Evolutionary conservation across 2,888 invertebrate species (phyloP).

Genomic region (Biston betularia): DNA sequence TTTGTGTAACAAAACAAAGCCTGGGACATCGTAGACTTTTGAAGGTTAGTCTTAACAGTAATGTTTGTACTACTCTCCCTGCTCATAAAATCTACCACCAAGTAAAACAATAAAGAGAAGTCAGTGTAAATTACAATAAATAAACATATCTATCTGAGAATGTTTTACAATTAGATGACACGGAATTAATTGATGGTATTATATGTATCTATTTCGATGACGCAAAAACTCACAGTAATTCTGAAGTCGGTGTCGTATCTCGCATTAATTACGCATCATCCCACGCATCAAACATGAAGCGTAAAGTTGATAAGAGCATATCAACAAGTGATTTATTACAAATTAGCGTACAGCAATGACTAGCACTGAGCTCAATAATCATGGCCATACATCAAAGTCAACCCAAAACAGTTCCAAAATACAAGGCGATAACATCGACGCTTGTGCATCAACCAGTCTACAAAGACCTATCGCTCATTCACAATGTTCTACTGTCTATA

Average conservation of each 20-base stretch:
- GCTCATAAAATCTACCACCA: too few relatives aligned
- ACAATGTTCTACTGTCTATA: slow-evolving; percentile 1
- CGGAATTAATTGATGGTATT: not conserved
- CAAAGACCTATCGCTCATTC: not conserved
- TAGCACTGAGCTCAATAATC: not conserved
- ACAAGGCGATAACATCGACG: not conserved
- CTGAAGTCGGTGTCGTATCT: not conserved
- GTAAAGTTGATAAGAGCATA: not conserved
- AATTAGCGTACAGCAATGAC: not conserved
- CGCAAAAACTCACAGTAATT: not conserved
- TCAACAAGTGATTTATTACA: not conserved
- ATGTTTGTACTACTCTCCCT: too few relatives aligned
- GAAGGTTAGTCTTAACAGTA: too few relatives aligned
- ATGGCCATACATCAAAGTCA: not conserved
- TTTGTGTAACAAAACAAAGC: too few relatives aligned
- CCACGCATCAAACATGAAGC: not conserved
- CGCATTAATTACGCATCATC: not conserved
- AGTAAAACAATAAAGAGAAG: too few relatives aligned
- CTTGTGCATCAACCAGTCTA: not conserved
- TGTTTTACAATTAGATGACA: not conserved
- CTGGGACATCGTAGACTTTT: too few relatives aligned
- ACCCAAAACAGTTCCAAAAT: not conserved
- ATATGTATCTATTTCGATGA: too few relatives aligned
- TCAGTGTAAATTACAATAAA: too few relatives aligned
- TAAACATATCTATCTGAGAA: not conserved